Evolutionary conservation across 2,888 invertebrate genomes (phyloP).

Genomic region (Gymnoscelis rufifasciata): DNA sequence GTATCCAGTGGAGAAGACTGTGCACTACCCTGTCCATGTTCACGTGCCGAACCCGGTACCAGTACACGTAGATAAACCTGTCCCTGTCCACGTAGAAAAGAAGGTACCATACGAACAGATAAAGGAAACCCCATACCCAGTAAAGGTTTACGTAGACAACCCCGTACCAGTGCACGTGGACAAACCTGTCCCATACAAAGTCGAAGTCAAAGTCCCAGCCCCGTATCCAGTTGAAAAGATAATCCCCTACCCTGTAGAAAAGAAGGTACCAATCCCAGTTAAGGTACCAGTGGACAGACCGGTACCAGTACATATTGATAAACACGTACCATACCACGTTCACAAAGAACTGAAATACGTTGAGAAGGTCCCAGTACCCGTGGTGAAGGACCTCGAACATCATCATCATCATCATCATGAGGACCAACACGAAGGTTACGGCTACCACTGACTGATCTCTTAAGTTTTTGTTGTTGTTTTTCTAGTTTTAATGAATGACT

Average conservation of each 20-base stretch:
- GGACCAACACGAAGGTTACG: slow-evolving; percentile 35
- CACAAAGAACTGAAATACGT: slow-evolving; percentile 84
- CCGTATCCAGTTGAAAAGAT: slow-evolving; percentile 84
- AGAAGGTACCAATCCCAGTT: slow-evolving; percentile 82
- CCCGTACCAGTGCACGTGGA: slow-evolving; percentile 87
- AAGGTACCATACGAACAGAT: slow-evolving; percentile 87
- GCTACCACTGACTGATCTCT: slow-evolving; percentile 72
- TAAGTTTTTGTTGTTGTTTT: slow-evolving; percentile 75
- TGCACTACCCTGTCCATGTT: slow-evolving; percentile 85
- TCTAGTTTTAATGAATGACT: slow-evolving; percentile 59
- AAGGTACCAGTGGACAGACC: slow-evolving; percentile 81
- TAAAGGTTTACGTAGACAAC: slow-evolving; percentile 82
- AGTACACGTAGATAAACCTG: slow-evolving; percentile 82
- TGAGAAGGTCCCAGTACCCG: slow-evolving; percentile 84
- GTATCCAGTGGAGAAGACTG: slow-evolving; percentile 85
- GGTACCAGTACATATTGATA: slow-evolving; percentile 81
- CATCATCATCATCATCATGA: slow-evolving; percentile 48
- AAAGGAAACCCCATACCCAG: slow-evolving; percentile 84
- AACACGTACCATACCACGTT: slow-evolving; percentile 82
- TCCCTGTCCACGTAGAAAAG: slow-evolving; percentile 85
- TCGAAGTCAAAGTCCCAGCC: slow-evolving; percentile 85
- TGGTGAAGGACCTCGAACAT: slow-evolving; percentile 66
- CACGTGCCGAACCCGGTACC: slow-evolving; percentile 84
- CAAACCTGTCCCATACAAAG: slow-evolving; percentile 86
- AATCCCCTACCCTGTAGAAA: slow-evolving; percentile 82